A percentile compares a stretch with the other conserved stretches of the same genome.
These are phyloP conservation scores for Sogatella furcifera DNA, from an alignment of 1,140 invertebrate species.

Conservation along the genomic window DNA sequence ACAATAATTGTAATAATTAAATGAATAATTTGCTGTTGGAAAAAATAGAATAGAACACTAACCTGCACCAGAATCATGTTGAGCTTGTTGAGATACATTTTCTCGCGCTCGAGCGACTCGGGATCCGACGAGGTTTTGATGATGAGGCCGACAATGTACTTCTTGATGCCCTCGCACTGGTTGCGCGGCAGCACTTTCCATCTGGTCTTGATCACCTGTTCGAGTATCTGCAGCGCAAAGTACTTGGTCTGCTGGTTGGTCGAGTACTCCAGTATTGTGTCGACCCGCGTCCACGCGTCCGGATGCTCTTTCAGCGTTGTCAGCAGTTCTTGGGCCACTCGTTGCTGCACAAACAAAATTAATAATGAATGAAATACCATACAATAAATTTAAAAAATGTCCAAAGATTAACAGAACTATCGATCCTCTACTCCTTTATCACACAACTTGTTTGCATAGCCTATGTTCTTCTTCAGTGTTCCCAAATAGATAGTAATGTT, in stretches of 20 bases:
- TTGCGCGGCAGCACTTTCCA: slow-evolving; percentile 98
- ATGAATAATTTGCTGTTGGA: too few species aligned
- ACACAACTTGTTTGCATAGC: too few species aligned
- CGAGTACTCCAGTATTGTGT: slow-evolving; percentile 92
- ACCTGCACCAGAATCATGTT: slow-evolving; percentile 97
- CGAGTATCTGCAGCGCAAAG: slow-evolving; percentile 97
- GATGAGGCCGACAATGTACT: slow-evolving; percentile 96
- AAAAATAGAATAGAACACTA: too few species aligned
- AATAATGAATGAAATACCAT: too few species aligned
- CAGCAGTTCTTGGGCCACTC: slow-evolving; percentile 87
- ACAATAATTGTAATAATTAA: too few species aligned
- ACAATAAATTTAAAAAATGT: background rate
- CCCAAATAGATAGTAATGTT: too few species aligned
- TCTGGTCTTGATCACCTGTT: slow-evolving; percentile 97
- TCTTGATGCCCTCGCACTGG: slow-evolving; percentile 98
- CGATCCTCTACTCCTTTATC: too few species aligned
- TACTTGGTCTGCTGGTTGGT: slow-evolving; percentile 98
- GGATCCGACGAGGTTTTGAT: slow-evolving; percentile 96
- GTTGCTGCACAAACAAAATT: slow-evolving; percentile 47
- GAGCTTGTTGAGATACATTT: slow-evolving; percentile 95
- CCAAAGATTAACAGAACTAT: too few species aligned
- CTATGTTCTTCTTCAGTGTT: too few species aligned
- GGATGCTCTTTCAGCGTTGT: slow-evolving; percentile 96
- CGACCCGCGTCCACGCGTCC: slow-evolving; percentile 97
- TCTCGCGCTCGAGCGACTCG: slow-evolving; percentile 78